Evolutionary conservation across 2,888 invertebrate species (phyloP), one percentile per base, ranked within the genome.

Genomic region (Eulithis testata): DNA sequence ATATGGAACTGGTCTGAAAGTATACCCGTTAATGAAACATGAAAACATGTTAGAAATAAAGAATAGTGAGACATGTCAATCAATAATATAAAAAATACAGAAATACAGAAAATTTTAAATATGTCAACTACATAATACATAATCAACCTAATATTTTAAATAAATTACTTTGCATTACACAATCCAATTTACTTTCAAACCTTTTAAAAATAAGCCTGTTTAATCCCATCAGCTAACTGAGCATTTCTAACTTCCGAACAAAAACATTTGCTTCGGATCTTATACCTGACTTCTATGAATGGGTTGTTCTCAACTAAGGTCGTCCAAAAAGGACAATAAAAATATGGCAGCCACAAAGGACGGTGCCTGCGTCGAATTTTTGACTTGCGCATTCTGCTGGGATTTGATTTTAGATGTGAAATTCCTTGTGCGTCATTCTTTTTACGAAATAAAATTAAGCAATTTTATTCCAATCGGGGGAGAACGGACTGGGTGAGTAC

Each of bases 251-350:
- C 63, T 72, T 49, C 65, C 59, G 68, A 66, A 70, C 71, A 73
- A 74, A 81, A 77, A 76, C 80, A 59, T 53, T 56, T 40, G 50
- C 14, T 79, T 71, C 79, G 81, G 86, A 86, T 85, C 87, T 87
- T 91, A 86, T 92, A 91, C 91, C 91, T 92, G 91, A 84, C 83
- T 84, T 77, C 87, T 87, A 90, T 91, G 89, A 91, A 91, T 89
- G 89, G 82, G 84, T 81, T 87, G 88, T 87, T 89, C 88, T 85
- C 74, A 86, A 31, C 81, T 82, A 83, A 83, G 81, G 81, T 79
- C 83, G 82, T 72, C 76, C 76, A 87, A 89, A 89, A 85, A 81
- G 76, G 76, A 83, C 82, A 87, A 89, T 86, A 87, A 91, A 31
- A 90, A 87, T 11, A 91, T 92, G 91, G 91, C 90, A 79, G 90